Percentiles rank a stretch among this genome's conserved stretches.
These are phyloP conservation scores for Meghimatium bilineatum DNA, from an alignment of 2,888 invertebrate genomes.

Conservation along the genomic window DNA sequence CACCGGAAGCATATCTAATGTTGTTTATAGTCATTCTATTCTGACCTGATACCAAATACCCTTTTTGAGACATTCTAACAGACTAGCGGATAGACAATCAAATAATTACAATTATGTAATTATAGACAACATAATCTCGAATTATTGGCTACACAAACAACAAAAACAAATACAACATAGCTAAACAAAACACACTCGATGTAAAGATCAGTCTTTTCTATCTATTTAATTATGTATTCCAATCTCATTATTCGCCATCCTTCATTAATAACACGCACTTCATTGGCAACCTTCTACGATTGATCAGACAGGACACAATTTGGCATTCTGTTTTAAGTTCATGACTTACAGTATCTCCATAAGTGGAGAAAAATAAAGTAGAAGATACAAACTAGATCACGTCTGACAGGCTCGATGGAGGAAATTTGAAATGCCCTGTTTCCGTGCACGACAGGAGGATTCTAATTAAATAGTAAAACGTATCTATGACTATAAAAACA, in stretches of 20 bases:
- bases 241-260: background rate
- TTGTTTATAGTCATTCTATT: too few species aligned
- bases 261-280: conserved; percentile 3
- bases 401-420: too few species aligned
- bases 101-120: background rate
- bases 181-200: background rate
- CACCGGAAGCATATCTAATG: too few species aligned
- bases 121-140: background rate
- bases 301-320: background rate
- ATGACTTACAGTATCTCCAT: background rate
- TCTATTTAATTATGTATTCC: background rate
- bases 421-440: too few species aligned
- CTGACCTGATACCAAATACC: too few species aligned
- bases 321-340: background rate
- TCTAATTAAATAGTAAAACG: background rate
- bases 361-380: background rate
- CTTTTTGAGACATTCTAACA: background rate
- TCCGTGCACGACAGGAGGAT: background rate
- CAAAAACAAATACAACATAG: background rate
- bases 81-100: background rate
- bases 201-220: background rate
- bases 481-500: background rate
- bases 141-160: too few species aligned
- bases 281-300: background rate
- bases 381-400: background rate